Evolutionary conservation across 2,113 vertebrate species (phyloP), one percentile per base, ranked within the genome.

Genomic region (Megaceryle maxima): DNA sequence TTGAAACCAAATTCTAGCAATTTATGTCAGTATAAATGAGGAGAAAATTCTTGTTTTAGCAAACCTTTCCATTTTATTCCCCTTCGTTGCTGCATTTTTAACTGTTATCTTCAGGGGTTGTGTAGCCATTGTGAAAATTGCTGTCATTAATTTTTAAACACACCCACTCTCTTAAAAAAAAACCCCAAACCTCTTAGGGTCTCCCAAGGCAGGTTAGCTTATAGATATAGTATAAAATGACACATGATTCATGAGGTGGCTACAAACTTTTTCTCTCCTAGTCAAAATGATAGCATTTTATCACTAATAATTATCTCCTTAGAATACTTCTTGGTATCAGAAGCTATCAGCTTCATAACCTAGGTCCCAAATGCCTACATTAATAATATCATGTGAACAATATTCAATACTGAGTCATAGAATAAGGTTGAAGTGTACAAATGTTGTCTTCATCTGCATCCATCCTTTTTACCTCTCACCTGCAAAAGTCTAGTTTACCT

Each of bases 121-220:
- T 94, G 25, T 55, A 66, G 35, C 10, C 11, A 51, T 87, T 90
- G 12, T 92, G 55, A 74, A 97, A 94, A 97, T 55, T 88, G 16
- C 24, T 88, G 56, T 66, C 51, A 96, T 93, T 87, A 94, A 92
- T 84, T 97, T 89, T 94, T 70, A 73, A 93, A 41, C 50, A 94
- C 93, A 78, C 5, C 1, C 5, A 31, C 6, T 85, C 10, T 44
- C 25, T 62, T 82, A 41, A 72, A 92, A 92, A 88, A 75, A 57
- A 66, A 6, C 28, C 1, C 5, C 5, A 5, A 67, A 44, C 64
- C 4, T 78, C 69, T 69, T 35, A 83, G 24, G 11, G n/a, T 81
- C 35, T 85, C 44, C 56, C 9, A 88, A 83, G 46, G 35, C 41
- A 90, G 41, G 37, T 16, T 82, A 83, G 29, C 19, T 77, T 62